These are phyloP conservation scores for Philopotamus ludificatus DNA, from an alignment of 1,140 invertebrate genomes.

Conservation along the genomic window DNA sequence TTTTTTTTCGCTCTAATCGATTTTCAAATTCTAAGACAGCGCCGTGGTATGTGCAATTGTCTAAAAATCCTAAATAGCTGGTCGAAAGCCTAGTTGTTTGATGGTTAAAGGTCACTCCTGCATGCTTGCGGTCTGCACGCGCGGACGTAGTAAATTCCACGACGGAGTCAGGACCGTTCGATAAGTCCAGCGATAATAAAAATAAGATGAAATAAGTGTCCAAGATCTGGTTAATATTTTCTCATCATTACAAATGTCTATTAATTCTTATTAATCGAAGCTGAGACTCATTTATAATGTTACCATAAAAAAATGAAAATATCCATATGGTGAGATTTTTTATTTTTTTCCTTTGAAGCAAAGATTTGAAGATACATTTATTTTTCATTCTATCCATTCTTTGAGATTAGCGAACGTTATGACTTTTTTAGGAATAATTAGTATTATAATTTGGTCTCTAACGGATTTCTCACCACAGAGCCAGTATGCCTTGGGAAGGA, in stretches of 20 bases:
- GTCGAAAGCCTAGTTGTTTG: conserved; percentile 10
- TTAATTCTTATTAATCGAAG: neutral
- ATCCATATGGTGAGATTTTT: neutral
- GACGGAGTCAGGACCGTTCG: conserved; percentile 15
- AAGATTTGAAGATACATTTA: too few relatives aligned
- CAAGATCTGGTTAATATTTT: too few relatives aligned
- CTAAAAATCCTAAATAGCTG: conserved; percentile 25
- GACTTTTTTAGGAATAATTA: too few relatives aligned
- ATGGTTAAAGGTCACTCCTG: conserved; percentile 19
- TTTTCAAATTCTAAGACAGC: conserved; percentile 5
- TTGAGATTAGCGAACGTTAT: too few relatives aligned
- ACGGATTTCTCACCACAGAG: too few relatives aligned
- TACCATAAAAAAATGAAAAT: neutral
- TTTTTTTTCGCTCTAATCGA: neutral
- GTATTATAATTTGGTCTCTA: too few relatives aligned
- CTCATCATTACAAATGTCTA: too few relatives aligned
- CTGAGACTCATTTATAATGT: neutral
- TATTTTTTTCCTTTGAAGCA: neutral
- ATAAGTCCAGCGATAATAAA: neutral
- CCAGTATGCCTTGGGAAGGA: too few relatives aligned
- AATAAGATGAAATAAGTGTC: neutral
- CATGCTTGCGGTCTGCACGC: conserved; percentile 14
- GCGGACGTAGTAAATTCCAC: conserved; percentile 28
- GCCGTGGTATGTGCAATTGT: conserved; percentile 1
- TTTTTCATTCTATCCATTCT: too few relatives aligned